Conservation (phyloP, 2,888 invertebrate species). For the Limnephilus lunatus region DNA sequence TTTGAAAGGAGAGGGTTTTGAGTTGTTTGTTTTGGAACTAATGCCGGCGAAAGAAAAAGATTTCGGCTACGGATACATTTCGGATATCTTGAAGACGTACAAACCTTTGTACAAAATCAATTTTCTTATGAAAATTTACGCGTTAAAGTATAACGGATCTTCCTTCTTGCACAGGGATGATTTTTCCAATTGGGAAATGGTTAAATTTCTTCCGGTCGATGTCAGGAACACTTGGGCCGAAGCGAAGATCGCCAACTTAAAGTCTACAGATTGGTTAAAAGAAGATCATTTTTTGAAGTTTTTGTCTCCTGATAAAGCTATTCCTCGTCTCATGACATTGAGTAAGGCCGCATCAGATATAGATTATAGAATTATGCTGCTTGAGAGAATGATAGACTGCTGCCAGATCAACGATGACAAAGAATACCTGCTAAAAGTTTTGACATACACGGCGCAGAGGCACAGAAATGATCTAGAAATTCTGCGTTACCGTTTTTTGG, state of each 20-base stretch:
- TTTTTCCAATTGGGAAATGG: constrained; percentile 44
- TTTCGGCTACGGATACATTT: constrained; percentile 31
- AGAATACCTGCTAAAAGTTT: constrained; percentile 67
- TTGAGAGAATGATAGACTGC: constrained; percentile 68
- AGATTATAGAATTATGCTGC: constrained; percentile 63
- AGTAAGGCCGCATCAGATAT: constrained; percentile 54
- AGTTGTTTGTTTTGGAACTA: constrained; percentile 40
- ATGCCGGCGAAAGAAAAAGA: constrained; percentile 42
- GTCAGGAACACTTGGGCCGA: constrained; percentile 54
- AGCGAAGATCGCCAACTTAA: constrained; percentile 51
- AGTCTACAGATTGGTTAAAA: background rate
- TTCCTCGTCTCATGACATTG: constrained; percentile 51
- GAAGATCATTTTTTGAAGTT: constrained; percentile 60
- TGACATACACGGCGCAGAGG: constrained; percentile 68
- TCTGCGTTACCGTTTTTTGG: constrained; percentile 64
- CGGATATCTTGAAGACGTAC: background rate
- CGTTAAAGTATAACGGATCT: constrained; percentile 54
- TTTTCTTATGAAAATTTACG: constrained; percentile 58
- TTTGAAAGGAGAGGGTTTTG: constrained; percentile 58
- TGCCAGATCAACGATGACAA: constrained; percentile 69
- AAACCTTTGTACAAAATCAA: constrained; percentile 40
- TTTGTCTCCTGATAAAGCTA: constrained; percentile 47
- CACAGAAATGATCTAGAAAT: constrained; percentile 69
- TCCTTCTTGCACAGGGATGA: constrained; percentile 37
- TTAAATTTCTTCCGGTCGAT: constrained; percentile 40